Base-by-base conservation (phyloP, 2,113 vertebrate genomes). In the Proterorhinus semilunaris region DNA sequence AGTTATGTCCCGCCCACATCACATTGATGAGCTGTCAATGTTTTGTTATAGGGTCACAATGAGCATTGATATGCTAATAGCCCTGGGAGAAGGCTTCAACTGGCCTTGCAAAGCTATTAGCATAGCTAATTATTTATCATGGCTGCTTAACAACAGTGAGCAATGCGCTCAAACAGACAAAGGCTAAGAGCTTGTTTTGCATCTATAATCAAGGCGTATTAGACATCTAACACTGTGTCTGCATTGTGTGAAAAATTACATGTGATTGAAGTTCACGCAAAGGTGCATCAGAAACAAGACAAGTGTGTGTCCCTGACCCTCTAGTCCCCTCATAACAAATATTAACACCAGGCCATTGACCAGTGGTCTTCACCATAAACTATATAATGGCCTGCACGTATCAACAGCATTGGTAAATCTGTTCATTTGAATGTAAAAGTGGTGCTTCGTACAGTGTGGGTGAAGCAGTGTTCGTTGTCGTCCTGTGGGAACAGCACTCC, bases 401-500 rank as follows among this genome's bases (percentile, higher is more conserved):
- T 62, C 36, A 15, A 21, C 1, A 53, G 16, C 10, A n/a, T 52
- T 6, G 15, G 49, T 11, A 11, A 13, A 11, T 13, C 11, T 11
- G 49, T 13, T 13, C 6, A 11, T 13, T 13, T 11, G 58, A 48
- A 36, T 36, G 7, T 36, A 21, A 9, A 2, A 8, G 11, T 12
- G 43, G 47, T 13, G 21, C 46, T 48, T 84, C 91, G 87, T 57
- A 98, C 96, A 0, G 95, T 96, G 53, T 95, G 95, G 49, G 92
- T 70, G 3, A 95, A 96, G 76, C 98, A 99, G 83, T 98, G 96
- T 78, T 95, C 94, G 63, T 90, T 95, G 81, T 98, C 95, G 63
- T 97, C 95, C 62, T 98, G 94, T 0, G 96, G 94, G 0, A 97
- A 99, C 62, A 99, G 91, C 64, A 99, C 93, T 0, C 96, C 96